phyloP scores from a whole-genome alignment of 2,797 vertebrate species.

The Perodicticus potto region DNA sequence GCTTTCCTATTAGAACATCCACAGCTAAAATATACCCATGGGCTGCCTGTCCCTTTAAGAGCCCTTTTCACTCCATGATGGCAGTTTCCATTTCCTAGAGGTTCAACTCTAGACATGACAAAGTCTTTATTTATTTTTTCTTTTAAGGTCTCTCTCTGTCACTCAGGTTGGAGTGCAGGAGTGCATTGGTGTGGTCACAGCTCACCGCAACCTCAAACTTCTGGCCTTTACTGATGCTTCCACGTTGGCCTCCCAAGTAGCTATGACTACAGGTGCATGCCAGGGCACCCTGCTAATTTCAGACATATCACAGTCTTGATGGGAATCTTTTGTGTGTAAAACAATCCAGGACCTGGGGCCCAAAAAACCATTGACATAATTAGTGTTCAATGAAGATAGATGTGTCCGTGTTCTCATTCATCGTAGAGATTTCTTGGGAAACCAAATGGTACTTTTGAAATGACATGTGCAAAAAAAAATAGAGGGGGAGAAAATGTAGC shows the following conservation, averaged over 20 bases:
- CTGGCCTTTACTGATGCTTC: neutral
- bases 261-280: neutral
- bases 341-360: too few relatives aligned
- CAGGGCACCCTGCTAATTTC: neutral
- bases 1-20: neutral
- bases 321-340: too few relatives aligned
- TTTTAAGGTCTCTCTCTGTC: neutral
- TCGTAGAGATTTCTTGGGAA: neutral
- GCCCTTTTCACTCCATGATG: neutral
- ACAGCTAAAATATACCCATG: neutral
- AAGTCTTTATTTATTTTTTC: neutral
- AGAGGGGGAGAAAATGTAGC: neutral
- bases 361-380: fast-evolving
- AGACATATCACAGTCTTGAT: too few relatives aligned
- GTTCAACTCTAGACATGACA: neutral
- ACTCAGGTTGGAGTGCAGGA: neutral
- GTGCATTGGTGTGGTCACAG: neutral
- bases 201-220: neutral
- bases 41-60: too few relatives aligned
- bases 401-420: neutral
- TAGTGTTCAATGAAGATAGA: neutral
- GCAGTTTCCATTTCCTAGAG: neutral
- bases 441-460: neutral
- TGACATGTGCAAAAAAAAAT: neutral
- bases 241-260: neutral